Base-by-base conservation (phyloP, 1,140 invertebrate species). In the Drosophila malerkotliana region DNA sequence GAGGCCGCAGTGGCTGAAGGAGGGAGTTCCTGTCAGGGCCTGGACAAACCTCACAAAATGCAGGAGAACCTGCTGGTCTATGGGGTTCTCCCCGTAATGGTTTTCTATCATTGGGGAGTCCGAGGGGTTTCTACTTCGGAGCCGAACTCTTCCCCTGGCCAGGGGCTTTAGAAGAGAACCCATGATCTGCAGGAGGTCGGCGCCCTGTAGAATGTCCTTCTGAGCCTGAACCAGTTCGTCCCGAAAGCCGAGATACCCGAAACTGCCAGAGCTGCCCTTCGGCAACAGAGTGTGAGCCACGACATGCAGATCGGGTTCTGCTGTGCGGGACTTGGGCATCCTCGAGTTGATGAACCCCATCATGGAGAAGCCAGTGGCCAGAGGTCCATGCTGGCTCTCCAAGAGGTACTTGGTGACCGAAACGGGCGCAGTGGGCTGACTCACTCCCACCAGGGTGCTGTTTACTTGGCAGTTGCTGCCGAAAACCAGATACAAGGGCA, bases 71-170 rank as follows among this genome's bases (percentile, higher is more conserved):
- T 93, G 93, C 9, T 95, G 93, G 91, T 98, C 97, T 18, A 94
- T 93, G 0, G 93, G 92, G 75, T 95, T 93, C 8, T 94, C 94
- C 1, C 97, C 92, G 90, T 97, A 98, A 79, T 95, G 96, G 0
- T 96, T 95, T 87, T 96, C 94, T 60, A 99, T 96, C 12, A 94
- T 84, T 0, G 97, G 97, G 28, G 94, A 56, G 0, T 87, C 82
- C 9, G 68, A 55, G 7, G 91, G 81, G 74, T 92, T 39, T n/a
- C 30, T 51, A 64, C 91, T 79, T 14, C 56, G 61, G 21, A 93
- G 59, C 4, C 79, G 68, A 14, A 94, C 79, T 48, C 63, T 72
- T 3, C 93, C 93, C 4, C 72, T 78, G 10, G 93, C 93, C 74
- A 92, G 80, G 3, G 93, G 93, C 67, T 85, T 79, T 21, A 94